A percentile compares a stretch with the other conserved stretches of the same genome.
Conservation (phyloP, 92 coral and sea anemone genomes). For the Hydrozoanthus gracilis region DNA sequence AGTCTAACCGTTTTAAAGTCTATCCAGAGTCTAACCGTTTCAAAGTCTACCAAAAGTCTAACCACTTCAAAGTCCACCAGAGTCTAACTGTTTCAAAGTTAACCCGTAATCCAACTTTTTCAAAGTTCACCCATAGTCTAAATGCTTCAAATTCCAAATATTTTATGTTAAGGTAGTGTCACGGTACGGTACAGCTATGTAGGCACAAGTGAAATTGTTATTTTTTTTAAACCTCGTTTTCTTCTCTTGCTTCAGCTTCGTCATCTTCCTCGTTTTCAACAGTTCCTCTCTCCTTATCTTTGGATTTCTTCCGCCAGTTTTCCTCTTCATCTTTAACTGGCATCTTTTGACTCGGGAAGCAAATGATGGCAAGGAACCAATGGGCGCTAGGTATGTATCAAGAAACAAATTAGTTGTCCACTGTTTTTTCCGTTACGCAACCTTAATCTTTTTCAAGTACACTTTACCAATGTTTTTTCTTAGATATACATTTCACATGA, state of each 20-base stretch:
- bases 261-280: slow-evolving; percentile 15
- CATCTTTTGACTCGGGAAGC: slow-evolving; percentile 71
- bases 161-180: too few species aligned
- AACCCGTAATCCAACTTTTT: too few species aligned
- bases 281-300: neutral
- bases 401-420: neutral
- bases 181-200: neutral
- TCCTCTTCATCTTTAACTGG: slow-evolving; percentile 38
- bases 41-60: too few species aligned
- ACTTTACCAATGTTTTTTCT: too few species aligned
- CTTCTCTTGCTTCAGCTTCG: slow-evolving; percentile 24
- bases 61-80: too few species aligned
- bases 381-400: slow-evolving; percentile 65
- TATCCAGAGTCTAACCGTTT: too few species aligned
- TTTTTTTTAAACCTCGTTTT: neutral
- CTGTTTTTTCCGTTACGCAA: neutral
- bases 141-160: too few species aligned
- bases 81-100: too few species aligned
- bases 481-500: too few species aligned
- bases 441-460: too few species aligned
- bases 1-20: too few species aligned
- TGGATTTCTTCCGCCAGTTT: slow-evolving; percentile 12
- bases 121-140: too few species aligned
- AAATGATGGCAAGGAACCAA: slow-evolving; percentile 90
- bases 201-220: neutral